These are phyloP conservation scores for Periplaneta americana DNA, from an alignment of 1,140 invertebrate genomes.

Conservation along the genomic window DNA sequence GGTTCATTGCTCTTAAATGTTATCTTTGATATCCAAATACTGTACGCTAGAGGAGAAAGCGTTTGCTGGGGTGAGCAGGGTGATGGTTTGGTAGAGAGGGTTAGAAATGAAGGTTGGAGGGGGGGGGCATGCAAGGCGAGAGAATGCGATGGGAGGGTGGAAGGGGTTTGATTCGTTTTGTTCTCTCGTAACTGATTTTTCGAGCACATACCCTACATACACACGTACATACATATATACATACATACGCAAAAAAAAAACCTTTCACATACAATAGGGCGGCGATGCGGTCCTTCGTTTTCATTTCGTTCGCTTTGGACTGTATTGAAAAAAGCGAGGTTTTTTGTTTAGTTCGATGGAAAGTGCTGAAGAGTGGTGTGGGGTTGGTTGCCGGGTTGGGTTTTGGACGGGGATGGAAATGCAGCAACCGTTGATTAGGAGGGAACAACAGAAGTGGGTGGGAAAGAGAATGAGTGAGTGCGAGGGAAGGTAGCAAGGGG, in stretches of 20 bases:
- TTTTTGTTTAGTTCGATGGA: slow-evolving; percentile 9
- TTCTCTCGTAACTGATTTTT: slow-evolving; percentile 19
- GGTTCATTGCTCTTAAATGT: neutral
- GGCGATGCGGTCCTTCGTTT: neutral
- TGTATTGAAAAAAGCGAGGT: slow-evolving; percentile 14
- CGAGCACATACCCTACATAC: slow-evolving; percentile 9
- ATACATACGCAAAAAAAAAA: slow-evolving; percentile 8
- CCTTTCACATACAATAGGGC: slow-evolving; percentile 10
- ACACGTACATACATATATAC: too few relatives aligned
- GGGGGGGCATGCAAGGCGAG: neutral
- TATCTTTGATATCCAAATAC: neutral
- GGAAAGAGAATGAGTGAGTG: neutral
- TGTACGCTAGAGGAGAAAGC: neutral
- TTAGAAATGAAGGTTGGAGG: neutral
- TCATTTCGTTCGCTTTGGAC: slow-evolving; percentile 12
- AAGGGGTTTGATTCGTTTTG: slow-evolving; percentile 15
- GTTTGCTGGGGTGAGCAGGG: too few relatives aligned
- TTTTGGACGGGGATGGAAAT: neutral
- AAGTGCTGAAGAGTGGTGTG: neutral
- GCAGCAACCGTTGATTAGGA: slow-evolving; percentile 18
- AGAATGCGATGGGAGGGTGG: neutral
- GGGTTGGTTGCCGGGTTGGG: neutral
- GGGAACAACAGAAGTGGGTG: slow-evolving; percentile 1
- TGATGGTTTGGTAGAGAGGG: neutral
- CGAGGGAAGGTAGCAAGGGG: neutral